Percentiles rank a stretch among this genome's conserved stretches.
Evolutionary conservation across 2,888 invertebrate genomes (phyloP).

Genomic region (Caenorhabditis imperialis): DNA sequence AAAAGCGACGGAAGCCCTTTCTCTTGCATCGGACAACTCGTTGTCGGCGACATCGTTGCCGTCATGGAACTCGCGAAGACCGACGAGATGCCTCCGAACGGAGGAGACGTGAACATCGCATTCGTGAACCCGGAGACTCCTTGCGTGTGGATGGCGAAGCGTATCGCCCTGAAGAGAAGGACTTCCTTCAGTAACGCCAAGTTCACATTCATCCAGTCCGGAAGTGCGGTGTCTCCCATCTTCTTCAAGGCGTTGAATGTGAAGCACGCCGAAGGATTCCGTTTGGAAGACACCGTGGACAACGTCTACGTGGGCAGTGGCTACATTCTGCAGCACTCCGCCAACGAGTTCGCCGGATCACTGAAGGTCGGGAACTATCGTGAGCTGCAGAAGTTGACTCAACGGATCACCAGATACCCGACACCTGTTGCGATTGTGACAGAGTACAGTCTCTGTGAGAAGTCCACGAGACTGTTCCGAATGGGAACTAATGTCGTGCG

Average conservation of each 20-base stretch:
- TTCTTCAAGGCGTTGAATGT: not conserved
- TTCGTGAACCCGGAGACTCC: constrained; percentile 2
- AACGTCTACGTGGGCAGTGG: too few relatives aligned
- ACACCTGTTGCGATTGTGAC: too few relatives aligned
- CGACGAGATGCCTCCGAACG: not conserved
- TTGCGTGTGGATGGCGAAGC: constrained; percentile 8
- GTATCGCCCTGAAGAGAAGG: constrained; percentile 6
- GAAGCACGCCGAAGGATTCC: not conserved
- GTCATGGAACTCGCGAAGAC: constrained; percentile 12
- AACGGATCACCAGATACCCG: too few relatives aligned
- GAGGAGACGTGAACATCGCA: not conserved
- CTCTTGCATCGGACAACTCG: constrained; percentile 6
- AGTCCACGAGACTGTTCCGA: not conserved
- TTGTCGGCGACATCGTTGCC: constrained; percentile 17
- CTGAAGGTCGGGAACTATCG: too few relatives aligned
- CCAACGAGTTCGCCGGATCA: too few relatives aligned
- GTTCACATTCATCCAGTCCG: constrained; percentile 7
- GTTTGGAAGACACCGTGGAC: not conserved
- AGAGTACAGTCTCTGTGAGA: too few relatives aligned
- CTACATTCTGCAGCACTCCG: too few relatives aligned
- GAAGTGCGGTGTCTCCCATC: constrained; percentile 4
- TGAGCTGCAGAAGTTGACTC: too few relatives aligned
- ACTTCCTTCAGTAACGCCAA: not conserved
- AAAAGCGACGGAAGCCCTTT: not conserved
- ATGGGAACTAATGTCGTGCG: not conserved